Base-by-base conservation (phyloP, 2,797 vertebrate genomes). In the Spinus olivaceus region DNA sequence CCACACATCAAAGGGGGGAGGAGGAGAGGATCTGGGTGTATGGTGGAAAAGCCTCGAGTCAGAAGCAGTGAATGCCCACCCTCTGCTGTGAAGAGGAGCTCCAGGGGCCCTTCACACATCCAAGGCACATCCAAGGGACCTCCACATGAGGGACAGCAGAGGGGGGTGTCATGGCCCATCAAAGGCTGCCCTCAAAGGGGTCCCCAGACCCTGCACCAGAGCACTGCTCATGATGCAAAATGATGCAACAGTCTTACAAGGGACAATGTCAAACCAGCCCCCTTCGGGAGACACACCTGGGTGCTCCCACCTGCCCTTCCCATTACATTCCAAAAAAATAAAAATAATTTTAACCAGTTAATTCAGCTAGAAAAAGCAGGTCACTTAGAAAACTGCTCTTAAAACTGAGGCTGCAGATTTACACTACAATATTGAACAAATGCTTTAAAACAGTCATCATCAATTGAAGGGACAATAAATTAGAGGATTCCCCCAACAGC, bases 271-370 rank as follows among this genome's bases (percentile, higher is more conserved):
- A 65, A 57, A 57, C 12, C 22, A 57, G 25, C 14, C 3, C 16
- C 22, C 14, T 49, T 35, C 0, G 1, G 25, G 14, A 14, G 5
- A 84, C 21, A 27, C 42, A 65, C 3, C 8, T 22, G 14, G 32
- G 18, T 25, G 12, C 32, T 35, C 44, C 47, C 27, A 50, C 22
- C 44, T 65, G 21, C 51, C 60, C 17, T 39, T 59, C 12, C 57
- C 54, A 67, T 21, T 66, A 41, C n/a, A 37, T 39, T 63, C 8
- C 10, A 63, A 51, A 20, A 72, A 85, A 89, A 69, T 9, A 50
- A 69, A 65, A 77, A 16, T 7, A 21, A 44, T 22, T 73, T 53
- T 30, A 93, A 24, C 7, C 57, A 65, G n/a, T 23, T 54, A 87
- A 81, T 88, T 86, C 9, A 46, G 35, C 8, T 47, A 47, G 28